Evolutionary conservation across 2,113 vertebrate species (phyloP).

Genomic region (Hippocampus zosterae): DNA sequence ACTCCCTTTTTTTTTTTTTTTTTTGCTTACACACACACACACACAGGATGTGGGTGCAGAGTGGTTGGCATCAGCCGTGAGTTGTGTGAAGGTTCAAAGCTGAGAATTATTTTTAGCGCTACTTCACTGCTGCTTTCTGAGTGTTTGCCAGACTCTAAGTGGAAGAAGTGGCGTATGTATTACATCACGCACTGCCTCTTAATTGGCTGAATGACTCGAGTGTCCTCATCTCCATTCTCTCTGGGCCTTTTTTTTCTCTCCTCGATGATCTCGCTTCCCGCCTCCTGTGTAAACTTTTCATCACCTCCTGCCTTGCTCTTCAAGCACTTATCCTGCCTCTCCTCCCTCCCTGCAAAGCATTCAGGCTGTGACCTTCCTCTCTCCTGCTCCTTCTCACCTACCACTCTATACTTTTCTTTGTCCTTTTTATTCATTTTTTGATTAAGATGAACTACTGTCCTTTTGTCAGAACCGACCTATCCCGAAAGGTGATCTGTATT

Average conservation of each 20-base stretch:
- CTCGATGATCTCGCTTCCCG: constrained; percentile 33
- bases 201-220: constrained; percentile 27
- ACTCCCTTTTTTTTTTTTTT: no score
- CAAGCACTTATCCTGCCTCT: constrained; percentile 10
- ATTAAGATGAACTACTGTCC: neutral
- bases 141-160: neutral
- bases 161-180: neutral
- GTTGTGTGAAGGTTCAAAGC: neutral
- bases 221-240: constrained; percentile 25
- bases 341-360: neutral
- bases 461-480: neutral
- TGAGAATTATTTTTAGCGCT: constrained; percentile 3
- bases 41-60: neutral
- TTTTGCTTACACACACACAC: no score
- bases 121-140: constrained; percentile 6
- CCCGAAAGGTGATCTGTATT: neutral
- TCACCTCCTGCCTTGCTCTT: constrained; percentile 5
- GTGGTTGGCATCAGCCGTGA: neutral
- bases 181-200: constrained; percentile 6
- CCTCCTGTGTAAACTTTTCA: constrained; percentile 28
- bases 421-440: neutral
- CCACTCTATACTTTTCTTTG: neutral
- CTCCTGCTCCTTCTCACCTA: neutral
- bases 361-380: constrained; percentile 5
- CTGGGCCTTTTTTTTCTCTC: constrained; percentile 10